A percentile compares a stretch with the other conserved stretches of the same genome.
phyloP scores from a whole-genome alignment of 1,140 invertebrate genomes.

The Mya arenaria region DNA sequence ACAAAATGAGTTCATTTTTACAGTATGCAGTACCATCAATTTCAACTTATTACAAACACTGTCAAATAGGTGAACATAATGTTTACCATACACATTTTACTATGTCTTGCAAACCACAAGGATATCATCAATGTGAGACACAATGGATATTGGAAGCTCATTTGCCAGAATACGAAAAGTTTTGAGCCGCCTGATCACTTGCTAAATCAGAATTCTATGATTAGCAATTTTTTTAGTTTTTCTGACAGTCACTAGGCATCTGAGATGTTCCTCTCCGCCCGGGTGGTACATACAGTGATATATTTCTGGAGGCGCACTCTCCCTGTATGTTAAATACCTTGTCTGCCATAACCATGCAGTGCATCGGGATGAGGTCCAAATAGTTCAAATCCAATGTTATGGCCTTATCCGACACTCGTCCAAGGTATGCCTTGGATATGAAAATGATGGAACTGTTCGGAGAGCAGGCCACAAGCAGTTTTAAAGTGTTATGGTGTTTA shows the following conservation, averaged over 20 bases:
- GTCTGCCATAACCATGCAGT: not conserved
- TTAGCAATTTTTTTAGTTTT: slow-evolving; percentile 4
- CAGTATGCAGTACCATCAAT: too few species aligned
- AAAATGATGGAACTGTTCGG: slow-evolving; percentile 3
- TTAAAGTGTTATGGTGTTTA: slow-evolving; percentile 23
- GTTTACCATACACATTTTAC: too few species aligned
- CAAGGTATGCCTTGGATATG: not conserved
- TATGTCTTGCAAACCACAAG: too few species aligned
- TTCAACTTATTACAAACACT: too few species aligned
- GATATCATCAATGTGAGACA: not conserved
- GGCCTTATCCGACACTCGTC: not conserved
- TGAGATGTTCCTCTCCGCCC: not conserved
- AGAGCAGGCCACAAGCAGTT: not conserved
- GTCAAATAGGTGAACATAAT: too few species aligned
- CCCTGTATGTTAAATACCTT: not conserved
- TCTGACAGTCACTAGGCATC: not conserved
- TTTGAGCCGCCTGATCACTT: not conserved
- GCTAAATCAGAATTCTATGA: not conserved
- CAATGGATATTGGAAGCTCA: not conserved
- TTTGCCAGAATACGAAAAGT: not conserved
- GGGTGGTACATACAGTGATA: not conserved
- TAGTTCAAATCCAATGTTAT: not conserved
- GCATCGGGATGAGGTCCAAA: not conserved
- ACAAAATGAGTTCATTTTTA: too few species aligned
- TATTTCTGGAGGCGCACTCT: not conserved